These are phyloP conservation scores for Sericinus montela DNA, from an alignment of 2,888 invertebrate species.

Conservation along the genomic window DNA sequence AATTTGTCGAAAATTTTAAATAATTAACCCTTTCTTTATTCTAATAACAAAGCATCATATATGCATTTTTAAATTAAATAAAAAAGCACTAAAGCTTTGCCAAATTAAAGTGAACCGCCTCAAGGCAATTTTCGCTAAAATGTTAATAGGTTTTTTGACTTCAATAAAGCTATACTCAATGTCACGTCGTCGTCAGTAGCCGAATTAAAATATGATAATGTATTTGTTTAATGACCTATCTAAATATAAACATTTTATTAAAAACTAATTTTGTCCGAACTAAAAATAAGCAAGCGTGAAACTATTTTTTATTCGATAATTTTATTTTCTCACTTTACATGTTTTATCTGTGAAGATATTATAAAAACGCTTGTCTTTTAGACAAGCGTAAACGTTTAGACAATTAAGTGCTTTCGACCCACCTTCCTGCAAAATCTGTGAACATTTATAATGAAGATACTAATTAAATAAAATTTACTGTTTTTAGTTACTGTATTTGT, in stretches of 20 bases:
- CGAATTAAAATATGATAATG: constrained; percentile 7
- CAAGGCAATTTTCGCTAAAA: constrained; percentile 37
- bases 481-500: too few species aligned
- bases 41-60: neutral
- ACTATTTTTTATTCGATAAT: neutral
- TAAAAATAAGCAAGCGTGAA: constrained; percentile 14
- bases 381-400: too few species aligned
- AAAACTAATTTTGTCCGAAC: constrained; percentile 5
- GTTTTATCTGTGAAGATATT: too few species aligned
- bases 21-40: too few species aligned
- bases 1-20: too few species aligned
- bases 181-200: constrained; percentile 29
- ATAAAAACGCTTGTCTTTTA: too few species aligned
- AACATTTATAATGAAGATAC: too few species aligned
- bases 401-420: too few species aligned
- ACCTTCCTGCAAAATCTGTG: too few species aligned
- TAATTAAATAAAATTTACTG: too few species aligned
- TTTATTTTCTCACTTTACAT: too few species aligned
- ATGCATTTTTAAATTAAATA: constrained; percentile 7
- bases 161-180: constrained; percentile 54
- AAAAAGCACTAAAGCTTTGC: constrained; percentile 15
- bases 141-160: constrained; percentile 69
- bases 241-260: constrained; percentile 11
- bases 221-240: constrained; percentile 15
- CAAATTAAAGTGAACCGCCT: constrained; percentile 21